phyloP scores from a whole-genome alignment of 2,113 vertebrate species.

The Penelope pileata region DNA sequence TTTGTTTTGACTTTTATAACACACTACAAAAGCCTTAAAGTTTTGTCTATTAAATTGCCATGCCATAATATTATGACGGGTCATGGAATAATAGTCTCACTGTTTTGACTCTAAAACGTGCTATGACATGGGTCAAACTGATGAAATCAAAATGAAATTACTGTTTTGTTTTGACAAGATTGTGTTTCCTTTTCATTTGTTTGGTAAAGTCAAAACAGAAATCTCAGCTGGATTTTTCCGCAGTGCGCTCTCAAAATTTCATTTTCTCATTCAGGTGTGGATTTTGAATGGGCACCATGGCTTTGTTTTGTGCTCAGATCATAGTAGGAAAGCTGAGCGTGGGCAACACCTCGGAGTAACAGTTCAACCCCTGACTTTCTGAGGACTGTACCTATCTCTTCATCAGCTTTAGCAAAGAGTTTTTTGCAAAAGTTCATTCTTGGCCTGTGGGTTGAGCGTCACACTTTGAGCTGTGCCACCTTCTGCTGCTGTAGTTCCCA shows the following conservation, averaged over 20 bases:
- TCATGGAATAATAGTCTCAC: conserved; percentile 27
- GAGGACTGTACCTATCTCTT: background rate
- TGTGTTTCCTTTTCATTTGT: conserved; percentile 47
- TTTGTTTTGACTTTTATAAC: conserved; percentile 45
- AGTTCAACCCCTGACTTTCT: background rate
- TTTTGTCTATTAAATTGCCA: conserved; percentile 53
- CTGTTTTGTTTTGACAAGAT: conserved; percentile 54
- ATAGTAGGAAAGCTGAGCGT: background rate
- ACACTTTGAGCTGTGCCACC: background rate
- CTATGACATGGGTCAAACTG: conserved; percentile 33
- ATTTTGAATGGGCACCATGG: background rate
- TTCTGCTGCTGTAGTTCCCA: background rate
- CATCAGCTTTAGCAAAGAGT: background rate
- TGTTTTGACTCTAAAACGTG: conserved; percentile 58
- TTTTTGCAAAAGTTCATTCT: background rate
- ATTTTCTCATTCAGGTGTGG: conserved; percentile 13
- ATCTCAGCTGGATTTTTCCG: conserved; percentile 2
- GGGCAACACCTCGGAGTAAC: background rate
- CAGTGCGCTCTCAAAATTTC: background rate
- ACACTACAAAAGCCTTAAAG: background rate
- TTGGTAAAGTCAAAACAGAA: conserved; percentile 45
- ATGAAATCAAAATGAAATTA: conserved; percentile 45
- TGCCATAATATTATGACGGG: conserved; percentile 49
- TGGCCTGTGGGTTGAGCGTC: background rate
- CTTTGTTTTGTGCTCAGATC: background rate